Percentiles rank a stretch among this genome's conserved stretches.
These are phyloP conservation scores for Amblyopsis hoosieri DNA, from an alignment of 2,797 vertebrate species.

Conservation along the genomic window DNA sequence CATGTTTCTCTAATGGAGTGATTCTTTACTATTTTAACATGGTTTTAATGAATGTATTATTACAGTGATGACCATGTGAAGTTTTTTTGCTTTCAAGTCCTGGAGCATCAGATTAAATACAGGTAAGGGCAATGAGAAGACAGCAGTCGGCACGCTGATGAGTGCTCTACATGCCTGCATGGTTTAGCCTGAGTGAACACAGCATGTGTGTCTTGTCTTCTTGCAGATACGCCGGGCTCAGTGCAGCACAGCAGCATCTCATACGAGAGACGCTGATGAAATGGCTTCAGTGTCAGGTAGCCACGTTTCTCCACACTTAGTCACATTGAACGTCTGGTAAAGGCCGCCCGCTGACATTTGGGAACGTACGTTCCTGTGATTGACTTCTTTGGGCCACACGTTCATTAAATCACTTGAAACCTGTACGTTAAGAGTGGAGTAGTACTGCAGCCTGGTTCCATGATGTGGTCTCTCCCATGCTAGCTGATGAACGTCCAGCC, in stretches of 20 bases:
- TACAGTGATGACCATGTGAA: conserved; percentile 95
- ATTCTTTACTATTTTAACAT: neutral
- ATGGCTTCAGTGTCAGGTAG: conserved; percentile 95
- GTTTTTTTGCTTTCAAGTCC: conserved; percentile 98
- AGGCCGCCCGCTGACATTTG: too few relatives aligned
- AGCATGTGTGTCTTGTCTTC: conserved; percentile 33
- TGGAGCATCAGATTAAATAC: conserved; percentile 97
- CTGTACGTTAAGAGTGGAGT: neutral
- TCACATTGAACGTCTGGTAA: too few relatives aligned
- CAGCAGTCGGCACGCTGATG: neutral
- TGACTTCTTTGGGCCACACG: too few relatives aligned
- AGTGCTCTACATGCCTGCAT: too few relatives aligned
- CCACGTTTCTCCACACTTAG: neutral
- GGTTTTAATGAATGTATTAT: neutral
- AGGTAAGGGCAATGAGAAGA: conserved; percentile 78
- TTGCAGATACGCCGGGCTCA: conserved; percentile 88
- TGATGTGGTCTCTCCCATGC: neutral
- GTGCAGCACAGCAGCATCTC: conserved; percentile 88
- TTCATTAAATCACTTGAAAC: too few relatives aligned
- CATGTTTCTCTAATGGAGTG: too few relatives aligned
- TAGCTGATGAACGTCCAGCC: conserved; percentile 89
- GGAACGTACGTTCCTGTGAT: too few relatives aligned
- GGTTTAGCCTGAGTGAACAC: too few relatives aligned
- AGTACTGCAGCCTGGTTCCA: neutral
- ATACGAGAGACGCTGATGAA: conserved; percentile 94